A percentile compares a stretch with the other conserved stretches of the same genome.
Conservation (phyloP, 2,797 vertebrate species). For the Lepilemur septentrionalis region DNA sequence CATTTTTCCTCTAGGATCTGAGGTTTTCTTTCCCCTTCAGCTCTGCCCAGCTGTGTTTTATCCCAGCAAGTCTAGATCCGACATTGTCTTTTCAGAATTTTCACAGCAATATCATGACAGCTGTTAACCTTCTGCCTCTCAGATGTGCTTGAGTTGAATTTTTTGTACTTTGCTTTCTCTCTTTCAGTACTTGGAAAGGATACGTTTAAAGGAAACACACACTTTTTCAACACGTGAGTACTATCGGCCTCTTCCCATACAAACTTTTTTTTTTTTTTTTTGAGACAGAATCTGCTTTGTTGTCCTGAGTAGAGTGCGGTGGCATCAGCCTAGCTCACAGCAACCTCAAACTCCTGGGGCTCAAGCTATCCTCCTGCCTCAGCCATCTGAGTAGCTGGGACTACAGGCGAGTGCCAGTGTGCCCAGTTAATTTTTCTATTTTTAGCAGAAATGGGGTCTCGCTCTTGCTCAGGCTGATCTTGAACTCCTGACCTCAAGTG, state of each 20-base stretch:
- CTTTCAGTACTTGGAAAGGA: slow-evolving; percentile 53
- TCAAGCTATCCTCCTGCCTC: too few relatives aligned
- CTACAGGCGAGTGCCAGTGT: too few relatives aligned
- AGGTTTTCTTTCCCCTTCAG: slow-evolving; percentile 17
- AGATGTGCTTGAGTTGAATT: slow-evolving; percentile 66
- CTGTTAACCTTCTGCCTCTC: slow-evolving; percentile 62
- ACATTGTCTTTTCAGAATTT: slow-evolving; percentile 53
- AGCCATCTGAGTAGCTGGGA: too few relatives aligned
- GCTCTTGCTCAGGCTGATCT: too few relatives aligned
- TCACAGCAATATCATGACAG: slow-evolving; percentile 71
- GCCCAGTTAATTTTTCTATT: too few relatives aligned
- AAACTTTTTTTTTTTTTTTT: neutral
- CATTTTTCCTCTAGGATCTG: neutral
- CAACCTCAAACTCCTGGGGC: too few relatives aligned
- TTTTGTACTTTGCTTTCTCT: slow-evolving; percentile 60
- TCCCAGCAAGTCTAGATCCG: slow-evolving; percentile 40
- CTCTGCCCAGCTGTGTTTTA: slow-evolving; percentile 41
- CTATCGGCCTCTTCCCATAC: neutral
- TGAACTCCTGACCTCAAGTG: too few relatives aligned
- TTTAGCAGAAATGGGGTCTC: too few relatives aligned
- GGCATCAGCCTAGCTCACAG: too few relatives aligned
- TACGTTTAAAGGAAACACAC: slow-evolving; percentile 51
- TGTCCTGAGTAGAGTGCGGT: too few relatives aligned
- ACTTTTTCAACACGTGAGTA: neutral
- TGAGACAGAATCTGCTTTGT: too few relatives aligned